A percentile compares a stretch with the other conserved stretches of the same genome.
These are phyloP conservation scores for Euzophera pinguis DNA, from an alignment of 2,888 invertebrate genomes.

Conservation along the genomic window DNA sequence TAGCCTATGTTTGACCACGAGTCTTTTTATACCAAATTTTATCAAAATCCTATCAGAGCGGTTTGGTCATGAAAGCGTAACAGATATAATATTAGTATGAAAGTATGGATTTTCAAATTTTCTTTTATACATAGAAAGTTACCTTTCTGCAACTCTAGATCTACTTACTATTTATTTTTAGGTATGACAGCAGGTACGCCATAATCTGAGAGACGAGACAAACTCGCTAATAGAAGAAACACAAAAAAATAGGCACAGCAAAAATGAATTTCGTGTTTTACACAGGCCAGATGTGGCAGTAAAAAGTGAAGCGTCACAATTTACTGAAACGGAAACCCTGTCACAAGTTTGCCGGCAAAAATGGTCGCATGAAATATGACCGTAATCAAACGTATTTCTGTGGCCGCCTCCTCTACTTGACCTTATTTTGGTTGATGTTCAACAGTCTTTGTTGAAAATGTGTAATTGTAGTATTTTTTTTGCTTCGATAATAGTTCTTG, in stretches of 20 bases:
- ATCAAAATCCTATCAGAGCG: too few relatives aligned
- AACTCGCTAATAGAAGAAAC: neutral
- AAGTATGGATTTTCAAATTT: too few relatives aligned
- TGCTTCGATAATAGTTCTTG: neutral
- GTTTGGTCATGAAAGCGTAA: too few relatives aligned
- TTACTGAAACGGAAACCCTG: slow-evolving; percentile 45
- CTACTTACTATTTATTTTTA: too few relatives aligned
- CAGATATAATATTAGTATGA: too few relatives aligned
- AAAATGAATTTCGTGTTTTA: slow-evolving; percentile 37
- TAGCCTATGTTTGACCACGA: too few relatives aligned
- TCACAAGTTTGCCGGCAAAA: slow-evolving; percentile 42
- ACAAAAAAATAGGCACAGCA: slow-evolving; percentile 14
- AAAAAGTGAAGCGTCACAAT: slow-evolving; percentile 49
- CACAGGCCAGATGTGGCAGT: slow-evolving; percentile 35
- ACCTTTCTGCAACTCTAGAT: too few relatives aligned
- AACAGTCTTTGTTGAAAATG: neutral
- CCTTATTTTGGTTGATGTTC: slow-evolving; percentile 1
- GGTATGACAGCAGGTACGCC: slow-evolving; percentile 16
- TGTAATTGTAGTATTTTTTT: neutral
- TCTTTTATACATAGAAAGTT: too few relatives aligned
- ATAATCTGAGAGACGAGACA: slow-evolving; percentile 18
- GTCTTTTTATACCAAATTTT: too few relatives aligned
- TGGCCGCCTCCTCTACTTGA: neutral
- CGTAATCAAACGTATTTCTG: slow-evolving; percentile 42
- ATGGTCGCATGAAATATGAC: slow-evolving; percentile 46